Base-by-base conservation (phyloP, 2,113 vertebrate species). In the Grus americana region DNA sequence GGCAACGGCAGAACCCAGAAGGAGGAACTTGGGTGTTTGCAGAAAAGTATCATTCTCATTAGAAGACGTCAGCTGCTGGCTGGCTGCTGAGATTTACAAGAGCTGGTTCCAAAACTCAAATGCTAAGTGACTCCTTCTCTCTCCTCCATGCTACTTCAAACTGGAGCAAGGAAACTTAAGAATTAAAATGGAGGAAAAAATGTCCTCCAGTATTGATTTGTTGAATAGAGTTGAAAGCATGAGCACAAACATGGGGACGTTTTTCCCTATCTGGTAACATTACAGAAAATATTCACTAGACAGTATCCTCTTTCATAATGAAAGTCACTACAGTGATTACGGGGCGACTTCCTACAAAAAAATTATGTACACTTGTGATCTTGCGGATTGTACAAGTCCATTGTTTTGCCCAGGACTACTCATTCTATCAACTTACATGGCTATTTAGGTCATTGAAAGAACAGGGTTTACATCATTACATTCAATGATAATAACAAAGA, bases 21-120 rank as follows among this genome's bases (percentile, higher is more conserved):
- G 72, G 89, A 84, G 73, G 50, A 88, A 81, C 78, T 79, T 71
- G 79, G 73, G 36, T 79, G 36, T 81, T 75, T 89, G 74, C 70
- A 89, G 86, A 4, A 89, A 73, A 82, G 61, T 58, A 89, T 96
- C 78, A 67, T 79, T 89, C 89, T 95, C 81, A 91, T 84, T 95
- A 95, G 72, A 86, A 83, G 61, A 89, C 89, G 86, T 95, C 92
- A 96, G 62, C 70, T 95, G 86, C 59, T 0, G 44, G 34, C 63
- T 93, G 88, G 84, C 71, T 92, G 68, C 65, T 96, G 59, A 78
- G 92, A 66, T 89, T 93, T 91, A 91, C 54, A 79, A 73, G 70
- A 90, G 15, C 22, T 79, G n/a, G 14, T 79, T 93, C 81, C 74
- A 95, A 83, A 93, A 76, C 46, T 55, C 66, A 79, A 7, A 79